phyloP scores from a whole-genome alignment of 2,113 vertebrate genomes.

The Microcebus ravelobensis region DNA sequence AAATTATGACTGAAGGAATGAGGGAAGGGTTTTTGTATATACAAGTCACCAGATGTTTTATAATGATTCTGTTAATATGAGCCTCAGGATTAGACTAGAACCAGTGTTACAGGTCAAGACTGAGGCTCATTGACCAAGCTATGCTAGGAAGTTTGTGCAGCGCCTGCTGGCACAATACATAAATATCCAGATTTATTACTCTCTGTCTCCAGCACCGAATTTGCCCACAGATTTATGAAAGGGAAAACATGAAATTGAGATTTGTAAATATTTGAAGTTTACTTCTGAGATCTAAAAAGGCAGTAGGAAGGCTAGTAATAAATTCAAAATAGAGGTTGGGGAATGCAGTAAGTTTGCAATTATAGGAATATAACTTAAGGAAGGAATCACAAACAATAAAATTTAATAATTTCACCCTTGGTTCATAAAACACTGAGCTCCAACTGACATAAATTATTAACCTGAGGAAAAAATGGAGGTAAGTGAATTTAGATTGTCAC shows the following conservation, averaged over 20 bases:
- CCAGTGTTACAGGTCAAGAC: slow-evolving; percentile 73
- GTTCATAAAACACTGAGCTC: slow-evolving; percentile 74
- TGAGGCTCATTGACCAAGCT: slow-evolving; percentile 76
- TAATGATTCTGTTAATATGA: slow-evolving; percentile 74
- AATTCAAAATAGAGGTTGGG: slow-evolving; percentile 69
- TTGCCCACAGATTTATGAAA: slow-evolving; percentile 77
- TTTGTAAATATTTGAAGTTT: slow-evolving; percentile 77
- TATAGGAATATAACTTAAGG: slow-evolving; percentile 75
- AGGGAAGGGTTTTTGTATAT: slow-evolving; percentile 64
- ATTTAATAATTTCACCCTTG: slow-evolving; percentile 79
- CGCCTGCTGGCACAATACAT: slow-evolving; percentile 77
- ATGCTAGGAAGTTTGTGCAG: slow-evolving; percentile 50
- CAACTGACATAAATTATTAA: slow-evolving; percentile 77
- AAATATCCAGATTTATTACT: slow-evolving; percentile 78
- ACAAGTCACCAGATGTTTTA: slow-evolving; percentile 78
- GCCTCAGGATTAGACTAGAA: slow-evolving; percentile 72
- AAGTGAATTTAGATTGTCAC: slow-evolving; percentile 48
- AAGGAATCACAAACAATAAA: slow-evolving; percentile 76
- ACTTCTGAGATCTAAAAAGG: slow-evolving; percentile 76
- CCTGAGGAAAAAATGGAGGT: slow-evolving; percentile 48
- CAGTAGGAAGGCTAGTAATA: slow-evolving; percentile 75
- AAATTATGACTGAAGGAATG: slow-evolving; percentile 74
- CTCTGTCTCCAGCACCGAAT: slow-evolving; percentile 64
- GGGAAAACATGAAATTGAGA: slow-evolving; percentile 66
- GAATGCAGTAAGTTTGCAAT: slow-evolving; percentile 68